phyloP scores from a whole-genome alignment of 2,113 vertebrate genomes.

The Promerops cafer region DNA sequence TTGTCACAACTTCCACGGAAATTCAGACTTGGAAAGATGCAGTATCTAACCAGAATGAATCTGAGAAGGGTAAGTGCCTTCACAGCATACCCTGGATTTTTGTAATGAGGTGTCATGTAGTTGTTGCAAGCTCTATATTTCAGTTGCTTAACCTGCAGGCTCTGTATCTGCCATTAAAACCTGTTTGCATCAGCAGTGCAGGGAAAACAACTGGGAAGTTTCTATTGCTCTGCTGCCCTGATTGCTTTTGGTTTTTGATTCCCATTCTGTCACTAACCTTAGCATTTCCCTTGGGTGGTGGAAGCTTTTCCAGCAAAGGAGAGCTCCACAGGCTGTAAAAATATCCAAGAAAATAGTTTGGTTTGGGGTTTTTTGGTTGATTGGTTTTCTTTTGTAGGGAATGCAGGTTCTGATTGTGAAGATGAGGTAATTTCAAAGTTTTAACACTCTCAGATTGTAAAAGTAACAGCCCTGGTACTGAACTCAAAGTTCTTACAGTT shows the following conservation, averaged over 20 bases:
- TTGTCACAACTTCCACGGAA: constrained; percentile 43
- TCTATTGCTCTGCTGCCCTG: fast-evolving
- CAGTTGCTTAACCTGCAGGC: background rate
- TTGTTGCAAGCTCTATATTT: background rate
- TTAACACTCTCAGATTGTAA: background rate
- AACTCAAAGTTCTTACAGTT: background rate
- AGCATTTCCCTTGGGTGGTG: background rate
- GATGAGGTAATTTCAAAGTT: background rate
- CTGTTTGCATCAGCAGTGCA: background rate
- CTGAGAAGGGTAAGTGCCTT: constrained; percentile 63
- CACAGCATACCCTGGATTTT: background rate
- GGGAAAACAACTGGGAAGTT: background rate
- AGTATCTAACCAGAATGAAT: constrained; percentile 40
- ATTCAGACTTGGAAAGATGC: constrained; percentile 50
- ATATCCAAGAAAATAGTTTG: background rate
- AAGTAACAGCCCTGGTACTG: background rate
- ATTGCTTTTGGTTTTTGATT: background rate
- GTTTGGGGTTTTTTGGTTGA: background rate
- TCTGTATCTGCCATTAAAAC: background rate
- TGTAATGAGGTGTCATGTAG: background rate
- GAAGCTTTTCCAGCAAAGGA: background rate
- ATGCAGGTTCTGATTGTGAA: background rate
- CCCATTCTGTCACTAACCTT: background rate
- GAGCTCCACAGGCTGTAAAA: background rate
- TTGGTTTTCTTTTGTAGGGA: background rate